These are phyloP conservation scores for Drosophila saltans DNA, from an alignment of 1,140 invertebrate species.

Conservation along the genomic window DNA sequence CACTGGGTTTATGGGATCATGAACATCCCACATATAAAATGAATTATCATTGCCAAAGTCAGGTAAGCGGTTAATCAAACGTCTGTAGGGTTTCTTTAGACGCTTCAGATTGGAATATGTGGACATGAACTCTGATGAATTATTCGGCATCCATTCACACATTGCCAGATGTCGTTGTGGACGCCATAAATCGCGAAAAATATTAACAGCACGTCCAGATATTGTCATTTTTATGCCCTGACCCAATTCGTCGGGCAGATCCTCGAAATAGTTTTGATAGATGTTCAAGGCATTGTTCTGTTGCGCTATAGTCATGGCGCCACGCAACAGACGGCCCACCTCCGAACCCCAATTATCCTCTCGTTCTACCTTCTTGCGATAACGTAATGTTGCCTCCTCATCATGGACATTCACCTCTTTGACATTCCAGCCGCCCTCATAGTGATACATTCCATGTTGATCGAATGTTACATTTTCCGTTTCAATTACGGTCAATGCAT, in stretches of 20 bases:
- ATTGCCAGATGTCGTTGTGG: constrained; percentile 87
- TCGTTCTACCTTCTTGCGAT: constrained; percentile 95
- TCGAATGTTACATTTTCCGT: constrained; percentile 83
- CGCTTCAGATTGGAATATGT: constrained; percentile 86
- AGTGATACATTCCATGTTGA: constrained; percentile 91
- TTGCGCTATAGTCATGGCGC: constrained; percentile 85
- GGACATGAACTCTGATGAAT: constrained; percentile 88
- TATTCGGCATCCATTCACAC: constrained; percentile 92
- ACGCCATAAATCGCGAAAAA: constrained; percentile 77
- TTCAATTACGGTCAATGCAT: constrained; percentile 86
- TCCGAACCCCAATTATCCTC: constrained; percentile 89
- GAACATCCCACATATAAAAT: constrained; percentile 93
- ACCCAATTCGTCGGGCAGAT: constrained; percentile 78
- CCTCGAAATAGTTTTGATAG: constrained; percentile 92
- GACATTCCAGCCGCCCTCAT: constrained; percentile 96
- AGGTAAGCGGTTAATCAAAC: constrained; percentile 73
- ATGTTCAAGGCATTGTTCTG: constrained; percentile 96
- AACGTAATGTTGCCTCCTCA: constrained; percentile 91
- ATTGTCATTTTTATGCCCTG: constrained; percentile 57
- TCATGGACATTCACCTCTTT: constrained; percentile 94
- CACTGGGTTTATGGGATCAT: constrained; percentile 91
- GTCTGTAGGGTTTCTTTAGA: neutral
- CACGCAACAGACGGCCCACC: constrained; percentile 56
- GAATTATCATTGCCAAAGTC: constrained; percentile 73
- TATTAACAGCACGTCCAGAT: constrained; percentile 45